phyloP scores from a whole-genome alignment of 2,888 invertebrate species.

The Dynastes hyllus region DNA sequence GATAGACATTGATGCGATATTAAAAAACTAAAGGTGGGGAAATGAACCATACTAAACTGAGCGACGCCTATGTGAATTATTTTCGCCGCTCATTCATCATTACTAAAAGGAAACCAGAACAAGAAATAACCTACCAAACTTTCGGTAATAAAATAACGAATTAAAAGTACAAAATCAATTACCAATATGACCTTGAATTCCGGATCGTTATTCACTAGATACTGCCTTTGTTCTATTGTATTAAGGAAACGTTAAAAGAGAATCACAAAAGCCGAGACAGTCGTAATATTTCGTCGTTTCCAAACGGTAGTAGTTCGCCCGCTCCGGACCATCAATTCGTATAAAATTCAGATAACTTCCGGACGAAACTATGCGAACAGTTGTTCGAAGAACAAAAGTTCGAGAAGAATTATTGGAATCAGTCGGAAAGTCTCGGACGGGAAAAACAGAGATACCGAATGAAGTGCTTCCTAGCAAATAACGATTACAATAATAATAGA shows the following conservation, averaged over 20 bases:
- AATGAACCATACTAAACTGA: no score
- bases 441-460: neutral
- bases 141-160: neutral
- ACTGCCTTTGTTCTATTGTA: neutral
- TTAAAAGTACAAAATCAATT: conserved; percentile 2
- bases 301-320: neutral
- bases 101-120: neutral
- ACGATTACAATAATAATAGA: conserved; percentile 47
- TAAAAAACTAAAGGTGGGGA: no score
- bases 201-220: neutral
- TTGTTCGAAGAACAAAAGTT: conserved; percentile 43
- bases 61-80: no score
- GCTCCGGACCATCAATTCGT: conserved; percentile 21
- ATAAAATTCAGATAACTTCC: conserved; percentile 41
- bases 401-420: conserved; percentile 39
- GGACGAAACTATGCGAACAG: conserved; percentile 39
- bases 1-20: no score
- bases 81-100: neutral
- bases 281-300: conserved; percentile 20
- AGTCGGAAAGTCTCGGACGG: conserved; percentile 28
- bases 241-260: neutral
- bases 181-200: neutral
- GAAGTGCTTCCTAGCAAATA: conserved; percentile 40
- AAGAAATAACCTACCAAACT: neutral
- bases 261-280: neutral